Conservation (phyloP, 53 echinoderm and acorn worm species). For the Zoroaster sp. region DNA sequence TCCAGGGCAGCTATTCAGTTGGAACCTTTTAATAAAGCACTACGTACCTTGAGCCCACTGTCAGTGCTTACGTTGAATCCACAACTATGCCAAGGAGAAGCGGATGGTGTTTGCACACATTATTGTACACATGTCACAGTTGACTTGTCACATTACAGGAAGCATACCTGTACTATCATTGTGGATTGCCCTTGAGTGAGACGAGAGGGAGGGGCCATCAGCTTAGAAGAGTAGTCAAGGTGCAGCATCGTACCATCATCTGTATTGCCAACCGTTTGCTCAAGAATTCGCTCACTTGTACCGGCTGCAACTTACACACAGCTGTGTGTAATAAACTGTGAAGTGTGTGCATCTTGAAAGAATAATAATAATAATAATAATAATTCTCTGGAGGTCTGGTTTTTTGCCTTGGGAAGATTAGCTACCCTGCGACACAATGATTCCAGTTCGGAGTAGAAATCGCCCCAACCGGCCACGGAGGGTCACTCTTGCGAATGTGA, state of each 20-base stretch:
- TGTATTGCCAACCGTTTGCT: background rate
- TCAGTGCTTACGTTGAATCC: background rate
- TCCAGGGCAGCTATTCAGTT: background rate
- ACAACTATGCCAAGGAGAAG: no score
- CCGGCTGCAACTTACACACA: background rate
- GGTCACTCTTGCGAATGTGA: slow-evolving; percentile 90
- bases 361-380: no score
- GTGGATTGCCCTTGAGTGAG: background rate
- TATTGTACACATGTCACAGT: background rate
- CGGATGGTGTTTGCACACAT: background rate
- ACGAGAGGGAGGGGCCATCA: background rate
- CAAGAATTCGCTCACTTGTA: background rate
- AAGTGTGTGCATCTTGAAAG: no score
- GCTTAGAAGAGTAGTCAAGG: background rate
- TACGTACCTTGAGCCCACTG: background rate
- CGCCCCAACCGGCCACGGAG: slow-evolving; percentile 80
- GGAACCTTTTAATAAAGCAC: no score
- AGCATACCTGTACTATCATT: background rate
- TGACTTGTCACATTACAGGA: background rate
- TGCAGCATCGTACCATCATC: background rate
- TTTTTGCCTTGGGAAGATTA: background rate
- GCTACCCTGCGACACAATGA: slow-evolving; percentile 25
- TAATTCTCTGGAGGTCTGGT: no score
- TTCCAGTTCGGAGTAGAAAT: slow-evolving; percentile 68
- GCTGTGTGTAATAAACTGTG: background rate